Evolutionary conservation across 2,113 vertebrate genomes (phyloP).

Genomic region (Regulus satrapa): DNA sequence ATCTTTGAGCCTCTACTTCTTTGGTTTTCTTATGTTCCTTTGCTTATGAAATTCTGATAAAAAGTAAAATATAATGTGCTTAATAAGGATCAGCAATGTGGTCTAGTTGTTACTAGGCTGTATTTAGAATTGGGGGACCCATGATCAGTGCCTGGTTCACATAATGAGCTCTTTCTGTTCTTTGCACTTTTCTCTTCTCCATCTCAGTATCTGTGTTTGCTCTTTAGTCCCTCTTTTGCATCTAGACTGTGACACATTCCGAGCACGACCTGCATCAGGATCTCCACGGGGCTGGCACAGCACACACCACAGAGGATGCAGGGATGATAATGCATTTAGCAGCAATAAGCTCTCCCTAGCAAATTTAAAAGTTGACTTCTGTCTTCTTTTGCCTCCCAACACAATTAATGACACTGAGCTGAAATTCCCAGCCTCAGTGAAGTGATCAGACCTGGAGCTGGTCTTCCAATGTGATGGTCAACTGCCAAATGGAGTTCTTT

Average conservation of each 20-base stretch:
- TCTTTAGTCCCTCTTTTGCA: not conserved
- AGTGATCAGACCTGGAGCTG: not conserved
- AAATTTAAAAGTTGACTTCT: not conserved
- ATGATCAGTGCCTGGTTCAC: not conserved
- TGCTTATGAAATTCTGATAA: slow-evolving; percentile 16
- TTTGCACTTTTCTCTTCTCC: not conserved
- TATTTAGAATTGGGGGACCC: not conserved
- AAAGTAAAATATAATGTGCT: not conserved
- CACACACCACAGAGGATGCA: not conserved
- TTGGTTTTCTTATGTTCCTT: not conserved
- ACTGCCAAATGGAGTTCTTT: not conserved
- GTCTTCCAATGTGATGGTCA: not conserved
- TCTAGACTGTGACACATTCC: not conserved
- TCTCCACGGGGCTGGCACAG: not conserved
- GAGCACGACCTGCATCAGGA: not conserved
- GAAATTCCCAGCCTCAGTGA: not conserved
- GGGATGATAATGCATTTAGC: not conserved
- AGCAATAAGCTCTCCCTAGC: not conserved
- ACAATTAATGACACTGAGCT: not conserved
- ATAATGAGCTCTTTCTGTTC: not conserved
- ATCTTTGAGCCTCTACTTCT: not conserved
- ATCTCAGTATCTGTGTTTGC: not conserved
- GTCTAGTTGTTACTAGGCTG: not conserved
- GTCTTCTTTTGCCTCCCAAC: not conserved
- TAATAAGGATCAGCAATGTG: not conserved